Evolutionary conservation across 2,113 vertebrate species (phyloP).

Genomic region (Mormyrus iriodes): DNA sequence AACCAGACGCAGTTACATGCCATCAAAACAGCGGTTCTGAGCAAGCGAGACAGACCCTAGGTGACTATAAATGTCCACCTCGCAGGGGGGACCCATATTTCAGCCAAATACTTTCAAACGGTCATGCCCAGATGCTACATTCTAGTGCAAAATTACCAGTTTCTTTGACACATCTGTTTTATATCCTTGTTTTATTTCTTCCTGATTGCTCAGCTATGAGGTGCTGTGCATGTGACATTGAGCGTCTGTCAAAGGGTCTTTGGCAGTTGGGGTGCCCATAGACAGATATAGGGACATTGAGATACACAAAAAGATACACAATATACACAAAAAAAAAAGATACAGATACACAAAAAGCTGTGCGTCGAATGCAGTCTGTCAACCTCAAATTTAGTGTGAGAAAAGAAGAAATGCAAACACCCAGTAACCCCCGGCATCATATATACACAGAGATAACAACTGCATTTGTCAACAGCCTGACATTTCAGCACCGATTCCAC

Average conservation of each 20-base stretch:
- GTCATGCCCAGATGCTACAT: not conserved
- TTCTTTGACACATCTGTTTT: not conserved
- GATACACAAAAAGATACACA: not conserved
- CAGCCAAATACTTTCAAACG: not conserved
- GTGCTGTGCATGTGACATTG: not conserved
- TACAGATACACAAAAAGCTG: not conserved
- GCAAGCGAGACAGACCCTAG: not conserved
- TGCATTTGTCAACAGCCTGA: conserved; percentile 18
- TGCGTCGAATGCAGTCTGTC: not conserved
- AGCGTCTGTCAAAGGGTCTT: not conserved
- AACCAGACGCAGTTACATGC: not conserved
- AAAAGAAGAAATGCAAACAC: not conserved
- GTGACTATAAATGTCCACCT: not conserved
- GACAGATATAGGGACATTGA: not conserved
- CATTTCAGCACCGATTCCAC: conserved; percentile 1
- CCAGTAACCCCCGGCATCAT: not conserved
- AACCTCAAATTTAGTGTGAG: not conserved
- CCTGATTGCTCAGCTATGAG: not conserved
- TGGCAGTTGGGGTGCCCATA: not conserved
- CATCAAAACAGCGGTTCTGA: not conserved
- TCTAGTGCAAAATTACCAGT: not conserved
- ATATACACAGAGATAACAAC: conserved; percentile 13
- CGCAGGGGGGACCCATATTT: not conserved
- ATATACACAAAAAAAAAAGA: no score
- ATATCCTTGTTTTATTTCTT: not conserved